Conservation (phyloP, 2,113 vertebrate genomes). For the Gobius niger region DNA sequence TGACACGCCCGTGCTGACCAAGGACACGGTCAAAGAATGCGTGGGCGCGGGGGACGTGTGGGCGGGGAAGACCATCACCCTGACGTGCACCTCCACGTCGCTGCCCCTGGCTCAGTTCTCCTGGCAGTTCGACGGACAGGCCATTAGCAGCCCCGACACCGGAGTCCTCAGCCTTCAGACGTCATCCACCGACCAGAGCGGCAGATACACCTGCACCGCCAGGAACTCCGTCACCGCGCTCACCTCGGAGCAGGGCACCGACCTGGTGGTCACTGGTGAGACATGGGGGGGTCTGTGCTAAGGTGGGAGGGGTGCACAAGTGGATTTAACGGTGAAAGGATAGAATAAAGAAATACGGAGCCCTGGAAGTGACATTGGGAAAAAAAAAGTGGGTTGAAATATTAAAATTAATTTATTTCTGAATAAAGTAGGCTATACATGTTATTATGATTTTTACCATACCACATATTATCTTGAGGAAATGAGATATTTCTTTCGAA, state of each 20-base stretch:
- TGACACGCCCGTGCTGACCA: conserved; percentile 66
- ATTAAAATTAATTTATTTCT: no score
- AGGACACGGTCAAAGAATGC: conserved; percentile 53
- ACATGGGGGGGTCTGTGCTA: conserved; percentile 12
- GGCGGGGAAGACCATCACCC: conserved; percentile 61
- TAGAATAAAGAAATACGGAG: no score
- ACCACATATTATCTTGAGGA: no score
- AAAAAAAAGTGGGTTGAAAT: no score
- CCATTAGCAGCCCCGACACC: conserved; percentile 42
- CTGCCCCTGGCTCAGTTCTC: conserved; percentile 73
- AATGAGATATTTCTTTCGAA: no score
- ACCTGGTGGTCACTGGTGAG: conserved; percentile 72
- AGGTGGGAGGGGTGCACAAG: background rate
- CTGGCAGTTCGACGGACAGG: conserved; percentile 63
- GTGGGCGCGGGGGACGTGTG: conserved; percentile 66
- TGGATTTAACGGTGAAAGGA: no score
- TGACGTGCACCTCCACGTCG: conserved; percentile 69
- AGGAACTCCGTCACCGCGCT: conserved; percentile 59
- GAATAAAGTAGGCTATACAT: no score
- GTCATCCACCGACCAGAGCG: conserved; percentile 61
- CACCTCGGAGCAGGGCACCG: conserved; percentile 52
- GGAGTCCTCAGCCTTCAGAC: conserved; percentile 72
- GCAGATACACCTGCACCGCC: conserved; percentile 67
- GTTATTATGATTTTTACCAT: no score
- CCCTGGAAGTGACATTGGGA: no score